Percentiles rank a stretch among this genome's conserved stretches.
These are phyloP conservation scores for Pseudochirops corinnae DNA, from an alignment of 2,797 vertebrate species.

Conservation along the genomic window DNA sequence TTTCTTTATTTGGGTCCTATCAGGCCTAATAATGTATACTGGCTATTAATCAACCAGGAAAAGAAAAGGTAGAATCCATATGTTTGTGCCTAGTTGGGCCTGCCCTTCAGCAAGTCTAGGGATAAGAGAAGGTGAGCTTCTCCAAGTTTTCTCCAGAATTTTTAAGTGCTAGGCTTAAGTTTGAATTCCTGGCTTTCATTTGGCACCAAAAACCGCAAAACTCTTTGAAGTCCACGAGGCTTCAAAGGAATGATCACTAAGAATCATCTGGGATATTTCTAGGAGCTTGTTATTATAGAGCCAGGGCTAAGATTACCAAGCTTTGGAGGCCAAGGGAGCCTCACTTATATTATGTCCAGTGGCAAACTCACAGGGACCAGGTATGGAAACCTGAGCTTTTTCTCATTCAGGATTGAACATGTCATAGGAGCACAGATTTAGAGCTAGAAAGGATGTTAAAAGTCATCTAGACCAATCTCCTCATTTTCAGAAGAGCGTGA, in stretches of 20 bases:
- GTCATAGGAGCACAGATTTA: background rate
- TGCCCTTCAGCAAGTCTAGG: conserved; percentile 11
- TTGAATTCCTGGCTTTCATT: background rate
- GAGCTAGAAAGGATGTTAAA: background rate
- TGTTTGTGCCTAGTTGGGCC: conserved; percentile 17
- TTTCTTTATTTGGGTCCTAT: conserved; percentile 95
- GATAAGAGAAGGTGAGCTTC: conserved; percentile 58
- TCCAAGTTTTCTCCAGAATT: conserved; percentile 52
- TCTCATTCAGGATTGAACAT: background rate
- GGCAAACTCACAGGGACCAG: background rate
- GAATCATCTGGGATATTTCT: background rate
- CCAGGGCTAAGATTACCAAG: background rate
- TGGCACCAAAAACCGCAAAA: background rate
- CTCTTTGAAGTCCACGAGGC: background rate
- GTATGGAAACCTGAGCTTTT: background rate
- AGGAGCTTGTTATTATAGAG: background rate
- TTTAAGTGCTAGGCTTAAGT: background rate
- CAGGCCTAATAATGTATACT: conserved; percentile 94
- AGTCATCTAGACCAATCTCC: background rate
- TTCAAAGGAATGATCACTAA: background rate
- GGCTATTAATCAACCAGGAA: conserved; percentile 88
- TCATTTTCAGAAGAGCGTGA: background rate
- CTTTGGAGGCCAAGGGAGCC: background rate
- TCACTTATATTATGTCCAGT: background rate
- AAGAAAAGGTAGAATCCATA: conserved; percentile 77